Evolutionary conservation across 2,797 vertebrate genomes (phyloP), one percentile per base, ranked within the genome.

Genomic region (Epinephelus malabaricus): DNA sequence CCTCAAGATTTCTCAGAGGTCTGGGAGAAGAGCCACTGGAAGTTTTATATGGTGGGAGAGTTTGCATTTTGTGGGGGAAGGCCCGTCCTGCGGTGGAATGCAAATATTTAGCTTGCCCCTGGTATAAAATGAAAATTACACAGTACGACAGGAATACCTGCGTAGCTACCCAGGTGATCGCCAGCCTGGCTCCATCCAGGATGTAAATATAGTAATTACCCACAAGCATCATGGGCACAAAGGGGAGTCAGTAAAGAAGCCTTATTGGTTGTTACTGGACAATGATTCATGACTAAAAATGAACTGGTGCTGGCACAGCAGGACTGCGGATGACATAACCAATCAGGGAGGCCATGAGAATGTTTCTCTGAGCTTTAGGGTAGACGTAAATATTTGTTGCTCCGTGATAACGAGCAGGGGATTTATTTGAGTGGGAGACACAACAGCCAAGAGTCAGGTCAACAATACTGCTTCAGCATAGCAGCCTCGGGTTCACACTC

Each of bases 201-300:
- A 91, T 62, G 72, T 93, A 93, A 94, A 92, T 89, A 94, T 73
- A 89, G 88, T 92, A 88, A 93, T 92, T 93, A 93, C 80, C 81
- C 76, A 74, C 76, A 79, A 81, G 78, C 59, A 77, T 79, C 86
- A 62, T 70, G 81, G 81, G 73, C 85, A 86, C 76, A 74, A 75
- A 76, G 56, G 23, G 25, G 50, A 84, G 79, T 78, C 76, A 55
- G 73, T 73, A 61, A 82, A 78, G 50, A 25, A 78, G 66, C 51
- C 61, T 76, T 69, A 83, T 66, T 85, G 58, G 68, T 54, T 75
- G 55, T 68, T 71, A 76, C 80, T 76, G 83, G 66, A 85, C 77
- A 83, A 80, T 83, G 82, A 84, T 66, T 85, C 78, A 75, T 50
- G 78, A 30, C 62, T 27, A 77, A 83, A 88, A 81, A 82, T 73